Evolutionary conservation across 2,113 vertebrate genomes (phyloP), one percentile per base, ranked within the genome.

Genomic region (Austrofundulus limnaeus): DNA sequence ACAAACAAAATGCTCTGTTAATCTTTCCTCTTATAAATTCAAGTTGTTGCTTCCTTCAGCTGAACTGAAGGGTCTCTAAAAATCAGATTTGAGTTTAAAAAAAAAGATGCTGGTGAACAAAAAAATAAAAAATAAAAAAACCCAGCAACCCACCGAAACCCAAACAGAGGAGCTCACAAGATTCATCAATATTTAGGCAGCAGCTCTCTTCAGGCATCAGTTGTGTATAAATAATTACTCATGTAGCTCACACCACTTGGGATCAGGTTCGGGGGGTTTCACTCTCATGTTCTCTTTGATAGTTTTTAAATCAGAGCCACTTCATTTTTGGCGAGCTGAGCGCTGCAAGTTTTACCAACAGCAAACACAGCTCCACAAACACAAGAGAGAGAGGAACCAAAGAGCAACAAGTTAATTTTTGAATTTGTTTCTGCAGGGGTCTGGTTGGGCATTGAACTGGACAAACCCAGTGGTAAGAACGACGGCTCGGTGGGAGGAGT

Each of bases 371-470:
- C 47, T 57, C 25, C 34, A 53, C 24, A n/a, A n/a, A n/a, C n/a
- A 20, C 5, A 20, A 3, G 10, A 20, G 43, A 11, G 15, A 11
- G 11, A 45, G 25, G 25, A 28, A 28, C 25, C 25, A 7, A 7
- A 28, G 25, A 28, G 7, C 25, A 28, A 4, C 25, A 28, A 28
- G 25, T 34, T 13, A 41, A 41, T 41, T 15, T 13, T 19, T 38
- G 31, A 34, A 6, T 75, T n/a, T 59, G 7, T 65, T 24, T 73
- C 21, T 61, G 23, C 78, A 99, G 97, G 97, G 0, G 85, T 94
- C 80, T 99, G 97, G 97, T 93, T 95, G 57, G 97, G 97, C 25
- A 93, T 99, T 23, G 96, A 96, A 65, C 83, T 99, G 81, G 96
- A 98, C 83, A 97, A 95, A 63, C 95, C 95, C 17, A 95, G 94